Base-by-base conservation (phyloP, 2,888 invertebrate species). In the Pollenia labialis region DNA sequence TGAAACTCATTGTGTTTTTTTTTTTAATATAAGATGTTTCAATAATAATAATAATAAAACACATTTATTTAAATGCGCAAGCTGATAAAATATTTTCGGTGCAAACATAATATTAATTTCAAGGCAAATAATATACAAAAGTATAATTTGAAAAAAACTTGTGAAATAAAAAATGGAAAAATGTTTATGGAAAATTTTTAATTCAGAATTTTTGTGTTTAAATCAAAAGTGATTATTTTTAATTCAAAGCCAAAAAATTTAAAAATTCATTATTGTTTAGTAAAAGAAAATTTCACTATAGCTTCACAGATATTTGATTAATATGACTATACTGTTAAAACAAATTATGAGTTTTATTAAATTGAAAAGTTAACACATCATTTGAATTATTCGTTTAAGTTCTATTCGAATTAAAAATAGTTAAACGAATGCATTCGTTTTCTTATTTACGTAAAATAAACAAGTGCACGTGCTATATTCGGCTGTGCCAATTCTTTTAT, bases 1-100 rank as follows among this genome's bases (percentile, higher is more conserved):
- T 18, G 18, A 18, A 18, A 18, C 18, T 18, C 18, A 18, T 18
- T 18, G 18, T 18, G 18, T 18, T 18, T 18, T 18, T 76, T 76
- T 54, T 69, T 32, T 18, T 7, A 75, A 18, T 52, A 14, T 8
- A 18, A 81, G 56, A 58, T 50, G 58, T 74, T 58, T 74, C 68
- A 74, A 42, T 81, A 74, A 68, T 68, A 50, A 42, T 56, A 66
- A 74, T 68, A 50, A 42, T 56, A 66, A 74, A 60, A 72, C 72
- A 81, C 48, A 64, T 64, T 64, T 64, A 74, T 18, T 64, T 64
- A 56, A 32, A 42, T n/a, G 23, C 46, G 32, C 42, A 18, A 12
- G 32, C 46, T 60, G 56, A 56, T 81, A 81, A 64, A 48, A 32
- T 32, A 32, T 32, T 32, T 32, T 32, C 32, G 6, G 32, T 6